A percentile compares a stretch with the other conserved stretches of the same genome.
phyloP scores from a whole-genome alignment of 2,113 vertebrate genomes.

The Paramisgurnus dabryanus region DNA sequence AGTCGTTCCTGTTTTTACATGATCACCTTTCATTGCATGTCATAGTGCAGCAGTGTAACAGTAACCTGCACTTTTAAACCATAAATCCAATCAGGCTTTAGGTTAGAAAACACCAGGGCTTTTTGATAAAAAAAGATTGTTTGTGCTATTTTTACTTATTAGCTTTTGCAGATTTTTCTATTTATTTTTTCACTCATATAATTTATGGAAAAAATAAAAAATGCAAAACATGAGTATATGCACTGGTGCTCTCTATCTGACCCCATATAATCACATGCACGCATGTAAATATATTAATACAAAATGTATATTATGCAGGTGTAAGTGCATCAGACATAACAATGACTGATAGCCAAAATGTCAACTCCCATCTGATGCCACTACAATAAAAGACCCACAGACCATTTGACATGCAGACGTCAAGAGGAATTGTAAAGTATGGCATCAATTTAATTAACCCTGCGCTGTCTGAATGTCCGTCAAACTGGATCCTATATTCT shows the following conservation, averaged over 20 bases:
- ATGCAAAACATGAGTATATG: too few relatives aligned
- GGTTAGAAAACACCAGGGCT: too few relatives aligned
- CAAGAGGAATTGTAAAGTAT: not conserved
- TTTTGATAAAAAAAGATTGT: too few relatives aligned
- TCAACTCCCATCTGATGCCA: slow-evolving; percentile 7
- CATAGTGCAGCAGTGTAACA: not conserved
- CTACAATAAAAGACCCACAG: slow-evolving; percentile 12
- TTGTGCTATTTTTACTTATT: too few relatives aligned
- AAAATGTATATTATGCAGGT: not conserved
- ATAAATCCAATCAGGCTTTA: not conserved
- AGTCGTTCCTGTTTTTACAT: not conserved
- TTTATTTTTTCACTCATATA: too few relatives aligned
- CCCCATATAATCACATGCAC: not conserved
- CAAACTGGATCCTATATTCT: slow-evolving; percentile 44
- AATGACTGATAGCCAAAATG: not conserved
- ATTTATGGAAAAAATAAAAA: too few relatives aligned
- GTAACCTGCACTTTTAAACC: not conserved
- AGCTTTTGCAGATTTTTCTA: too few relatives aligned
- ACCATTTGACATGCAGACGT: slow-evolving; percentile 1
- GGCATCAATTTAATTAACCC: slow-evolving; percentile 41
- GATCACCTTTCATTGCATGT: not conserved
- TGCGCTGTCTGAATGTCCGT: slow-evolving; percentile 10
- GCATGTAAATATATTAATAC: not conserved
- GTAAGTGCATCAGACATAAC: slow-evolving; percentile 5
- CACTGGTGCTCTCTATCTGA: too few relatives aligned